These are phyloP conservation scores for Montipora capricornis DNA, from an alignment of 64 coral and sea anemone genomes.

Conservation along the genomic window DNA sequence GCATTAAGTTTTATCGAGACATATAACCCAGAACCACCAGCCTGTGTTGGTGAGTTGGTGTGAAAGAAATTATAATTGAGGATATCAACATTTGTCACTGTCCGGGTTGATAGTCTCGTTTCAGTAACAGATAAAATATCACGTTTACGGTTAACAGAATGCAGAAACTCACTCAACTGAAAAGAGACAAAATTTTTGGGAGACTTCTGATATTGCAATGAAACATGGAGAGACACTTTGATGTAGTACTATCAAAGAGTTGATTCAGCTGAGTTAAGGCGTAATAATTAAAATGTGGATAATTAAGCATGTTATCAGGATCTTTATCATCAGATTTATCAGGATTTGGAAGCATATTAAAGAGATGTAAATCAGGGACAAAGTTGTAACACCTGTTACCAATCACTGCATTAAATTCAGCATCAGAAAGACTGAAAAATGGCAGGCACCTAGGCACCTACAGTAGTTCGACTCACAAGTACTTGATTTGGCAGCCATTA, in stretches of 20 bases:
- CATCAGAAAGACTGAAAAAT: background rate
- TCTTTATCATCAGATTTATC: conserved; percentile 3
- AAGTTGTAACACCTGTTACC: background rate
- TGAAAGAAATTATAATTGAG: no score
- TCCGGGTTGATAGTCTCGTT: conserved; percentile 16
- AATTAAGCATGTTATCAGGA: background rate
- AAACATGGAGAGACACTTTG: conserved; percentile 27
- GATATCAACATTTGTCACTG: no score
- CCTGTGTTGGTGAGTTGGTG: background rate
- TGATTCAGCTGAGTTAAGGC: conserved; percentile 11
- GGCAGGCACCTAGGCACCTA: background rate
- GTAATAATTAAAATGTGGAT: background rate
- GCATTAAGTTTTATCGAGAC: background rate
- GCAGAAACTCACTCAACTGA: background rate
- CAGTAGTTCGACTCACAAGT: no score
- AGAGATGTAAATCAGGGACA: background rate
- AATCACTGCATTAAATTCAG: conserved; percentile 1
- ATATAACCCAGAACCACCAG: conserved; percentile 7
- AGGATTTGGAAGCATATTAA: conserved; percentile 27
- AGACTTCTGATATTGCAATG: conserved; percentile 30
- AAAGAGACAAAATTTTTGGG: conserved; percentile 7
- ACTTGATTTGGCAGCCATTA: conserved; percentile 27
- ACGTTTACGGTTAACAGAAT: conserved; percentile 23
- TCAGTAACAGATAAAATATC: background rate
- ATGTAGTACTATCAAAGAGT: background rate